These are phyloP conservation scores for Leucoraja erinaceus DNA, from an alignment of 2,113 vertebrate species.

Conservation along the genomic window DNA sequence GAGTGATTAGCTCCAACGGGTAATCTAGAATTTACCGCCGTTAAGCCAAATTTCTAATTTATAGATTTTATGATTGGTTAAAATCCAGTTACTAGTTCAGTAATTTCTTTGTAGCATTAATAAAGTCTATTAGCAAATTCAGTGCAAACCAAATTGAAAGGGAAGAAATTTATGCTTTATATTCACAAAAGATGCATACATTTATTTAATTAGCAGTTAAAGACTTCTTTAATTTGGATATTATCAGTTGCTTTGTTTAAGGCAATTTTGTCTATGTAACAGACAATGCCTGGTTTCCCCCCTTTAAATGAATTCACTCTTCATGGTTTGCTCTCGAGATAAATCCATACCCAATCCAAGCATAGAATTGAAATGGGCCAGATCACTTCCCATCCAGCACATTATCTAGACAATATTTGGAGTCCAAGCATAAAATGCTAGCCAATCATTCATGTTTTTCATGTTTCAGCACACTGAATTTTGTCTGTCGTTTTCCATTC, in stretches of 20 bases:
- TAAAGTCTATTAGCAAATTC: not conserved
- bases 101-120: too few species aligned
- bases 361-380: conserved; percentile 12
- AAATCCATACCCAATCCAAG: conserved; percentile 26
- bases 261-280: not conserved
- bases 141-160: not conserved
- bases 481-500: conserved; percentile 16
- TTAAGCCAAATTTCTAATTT: not conserved
- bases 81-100: too few species aligned
- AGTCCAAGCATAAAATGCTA: not conserved
- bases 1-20: not conserved
- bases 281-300: not conserved
- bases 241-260: not conserved
- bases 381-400: not conserved
- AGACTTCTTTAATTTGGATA: not conserved
- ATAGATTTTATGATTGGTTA: not conserved
- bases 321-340: not conserved
- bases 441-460: conserved; percentile 22
- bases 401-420: not conserved
- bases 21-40: not conserved
- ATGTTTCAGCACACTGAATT: not conserved
- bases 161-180: not conserved
- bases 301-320: not conserved
- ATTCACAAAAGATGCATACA: not conserved
- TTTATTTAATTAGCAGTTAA: not conserved